Base-by-base conservation (phyloP, 2,888 invertebrate species). In the Tenthredo mesomela region DNA sequence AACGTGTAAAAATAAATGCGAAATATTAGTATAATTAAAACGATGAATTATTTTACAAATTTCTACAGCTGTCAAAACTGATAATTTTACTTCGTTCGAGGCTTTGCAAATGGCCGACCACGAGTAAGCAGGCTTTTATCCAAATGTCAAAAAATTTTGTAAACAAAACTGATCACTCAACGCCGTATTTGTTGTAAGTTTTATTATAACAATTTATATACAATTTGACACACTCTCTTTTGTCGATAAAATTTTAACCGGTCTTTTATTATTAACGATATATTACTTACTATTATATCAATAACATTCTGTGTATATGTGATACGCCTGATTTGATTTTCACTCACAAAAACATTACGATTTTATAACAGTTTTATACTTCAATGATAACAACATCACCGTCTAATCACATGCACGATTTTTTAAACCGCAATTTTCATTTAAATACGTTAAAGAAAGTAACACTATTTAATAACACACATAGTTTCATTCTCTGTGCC, bases 61-160 rank as follows among this genome's bases (percentile, higher is more conserved):
- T 80, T 70, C 70, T 70, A 82, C 82, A 82, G 82, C 82, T 82
- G 82, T 70, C 82, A 82, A 82, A 54, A 70, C 43, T 80, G 82
- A 15, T 29, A 15, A 58, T 33, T 67, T 65, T 65, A 25, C 21
- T 67, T 70, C 37, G 37, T 50, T 58, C 65, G 70, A 82, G 70
- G 70, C 67, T 67, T 67, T 70, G 82, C 70, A 82, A 82, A 82
- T 82, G 82, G 82, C 82, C 67, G 82, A 65, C 50, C 65, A 29
- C 70, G 33, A 82, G 43, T 82, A 50, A 70, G 70, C 50, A 82
- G 67, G 43, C 67, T 67, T 29, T 40, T 33, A 82, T 37, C 29
- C 67, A 47, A 82, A 70, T 67, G 82, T 67, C 65, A 82, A 65
- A 82, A 82, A 82, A 82, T 82, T n/a, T 82, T 82, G 82, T 82